Evolutionary conservation across 2,113 vertebrate species (phyloP).

Genomic region (Chaenocephalus aceratus): DNA sequence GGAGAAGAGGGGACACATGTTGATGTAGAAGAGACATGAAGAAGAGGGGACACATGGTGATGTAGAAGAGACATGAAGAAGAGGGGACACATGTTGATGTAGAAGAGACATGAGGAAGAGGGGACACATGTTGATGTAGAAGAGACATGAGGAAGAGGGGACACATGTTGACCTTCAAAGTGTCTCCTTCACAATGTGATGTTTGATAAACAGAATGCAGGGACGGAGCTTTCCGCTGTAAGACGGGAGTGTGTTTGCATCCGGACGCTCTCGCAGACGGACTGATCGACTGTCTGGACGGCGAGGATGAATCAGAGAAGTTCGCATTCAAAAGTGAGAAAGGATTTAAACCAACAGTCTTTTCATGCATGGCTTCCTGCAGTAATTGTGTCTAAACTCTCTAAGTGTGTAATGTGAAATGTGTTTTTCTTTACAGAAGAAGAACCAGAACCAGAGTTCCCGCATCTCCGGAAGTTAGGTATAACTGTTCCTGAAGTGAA

Average conservation of each 20-base stretch:
- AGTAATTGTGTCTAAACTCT: background rate
- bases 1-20: too few species aligned
- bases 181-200: background rate
- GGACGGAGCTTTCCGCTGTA: conserved; percentile 81
- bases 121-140: too few species aligned
- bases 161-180: too few species aligned
- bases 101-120: too few species aligned
- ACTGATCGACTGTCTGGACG: conserved; percentile 90
- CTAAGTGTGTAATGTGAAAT: background rate
- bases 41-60: too few species aligned
- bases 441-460: fast-evolving
- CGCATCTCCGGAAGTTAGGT: background rate
- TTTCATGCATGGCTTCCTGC: too few species aligned
- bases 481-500: background rate
- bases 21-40: too few species aligned
- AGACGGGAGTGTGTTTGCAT: conserved; percentile 88
- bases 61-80: too few species aligned
- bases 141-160: too few species aligned
- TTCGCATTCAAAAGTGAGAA: background rate
- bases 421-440: conserved; percentile 2
- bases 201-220: conserved; percentile 83
- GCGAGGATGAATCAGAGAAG: conserved; percentile 84
- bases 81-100: too few species aligned
- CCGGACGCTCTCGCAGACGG: conserved; percentile 71
- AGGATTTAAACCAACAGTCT: too few species aligned